Evolutionary conservation across 2,113 vertebrate genomes (phyloP).

Genomic region (Epinephelus cyanopodus): DNA sequence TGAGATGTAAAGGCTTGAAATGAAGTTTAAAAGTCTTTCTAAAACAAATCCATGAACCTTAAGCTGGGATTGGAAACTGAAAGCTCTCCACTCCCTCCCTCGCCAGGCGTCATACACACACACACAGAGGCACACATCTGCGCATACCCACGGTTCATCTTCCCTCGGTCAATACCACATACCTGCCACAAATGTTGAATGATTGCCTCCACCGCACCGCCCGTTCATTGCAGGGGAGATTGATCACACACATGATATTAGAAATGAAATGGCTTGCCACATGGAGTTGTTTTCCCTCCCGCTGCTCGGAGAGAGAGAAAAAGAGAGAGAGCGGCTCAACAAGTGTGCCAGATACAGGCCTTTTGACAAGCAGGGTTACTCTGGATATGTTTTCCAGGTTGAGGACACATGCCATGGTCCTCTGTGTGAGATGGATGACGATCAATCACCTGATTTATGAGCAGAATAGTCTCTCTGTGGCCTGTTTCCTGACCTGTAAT

Average conservation of each 20-base stretch:
- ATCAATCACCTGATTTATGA: conserved; percentile 74
- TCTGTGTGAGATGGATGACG: conserved; percentile 39
- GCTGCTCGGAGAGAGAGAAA: conserved; percentile 23
- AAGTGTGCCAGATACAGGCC: conserved; percentile 48
- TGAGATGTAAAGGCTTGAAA: not conserved
- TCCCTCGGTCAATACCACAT: conserved; percentile 70
- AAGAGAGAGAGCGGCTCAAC: conserved; percentile 30
- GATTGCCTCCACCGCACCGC: conserved; percentile 57
- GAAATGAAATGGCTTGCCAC: conserved; percentile 76
- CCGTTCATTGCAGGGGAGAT: conserved; percentile 57
- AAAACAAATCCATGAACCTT: conserved; percentile 12
- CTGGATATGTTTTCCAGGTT: conserved; percentile 43
- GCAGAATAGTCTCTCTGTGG: conserved; percentile 20
- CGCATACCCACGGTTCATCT: conserved; percentile 55
- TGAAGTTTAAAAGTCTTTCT: not conserved
- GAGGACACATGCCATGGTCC: conserved; percentile 41
- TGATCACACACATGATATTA: conserved; percentile 75
- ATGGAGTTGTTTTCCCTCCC: conserved; percentile 68
- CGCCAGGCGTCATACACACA: not conserved
- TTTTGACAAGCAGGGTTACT: conserved; percentile 55
- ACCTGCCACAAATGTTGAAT: conserved; percentile 71
- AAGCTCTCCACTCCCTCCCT: not conserved
- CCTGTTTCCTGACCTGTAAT: conserved; percentile 65
- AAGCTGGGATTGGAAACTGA: conserved; percentile 8
- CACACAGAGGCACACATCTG: not conserved